These are phyloP conservation scores for Raja brachyura DNA, from an alignment of 2,113 vertebrate species.

Conservation along the genomic window DNA sequence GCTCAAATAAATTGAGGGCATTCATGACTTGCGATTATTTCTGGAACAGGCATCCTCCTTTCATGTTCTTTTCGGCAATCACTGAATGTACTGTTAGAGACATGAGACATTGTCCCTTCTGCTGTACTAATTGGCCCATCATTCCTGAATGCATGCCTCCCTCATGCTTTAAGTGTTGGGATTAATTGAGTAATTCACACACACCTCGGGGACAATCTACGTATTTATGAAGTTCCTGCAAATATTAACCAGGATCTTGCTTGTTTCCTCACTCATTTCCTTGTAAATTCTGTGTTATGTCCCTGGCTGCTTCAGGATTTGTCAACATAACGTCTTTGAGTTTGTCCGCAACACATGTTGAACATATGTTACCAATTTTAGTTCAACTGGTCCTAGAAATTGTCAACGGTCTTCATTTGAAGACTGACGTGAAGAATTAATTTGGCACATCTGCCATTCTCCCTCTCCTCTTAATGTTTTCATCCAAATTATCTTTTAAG, in stretches of 20 bases:
- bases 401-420: constrained; percentile 31
- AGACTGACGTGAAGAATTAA: constrained; percentile 29
- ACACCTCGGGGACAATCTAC: neutral
- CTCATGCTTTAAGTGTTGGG: neutral
- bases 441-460: constrained; percentile 20
- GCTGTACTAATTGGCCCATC: neutral
- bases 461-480: neutral
- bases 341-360: neutral
- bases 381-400: constrained; percentile 25
- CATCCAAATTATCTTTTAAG: neutral
- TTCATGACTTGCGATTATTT: neutral
- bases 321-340: neutral
- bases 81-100: neutral
- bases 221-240: constrained; percentile 23
- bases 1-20: neutral
- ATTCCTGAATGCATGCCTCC: neutral
- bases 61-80: neutral
- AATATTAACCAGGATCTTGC: constrained; percentile 32
- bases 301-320: constrained; percentile 9
- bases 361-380: constrained; percentile 4
- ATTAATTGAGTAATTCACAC: neutral
- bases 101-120: neutral
- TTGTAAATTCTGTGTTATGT: neutral
- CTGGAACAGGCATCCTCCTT: neutral
- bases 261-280: constrained; percentile 37